Base-by-base conservation (phyloP, 2,888 invertebrate genomes). In the Ochropleura leucogaster region DNA sequence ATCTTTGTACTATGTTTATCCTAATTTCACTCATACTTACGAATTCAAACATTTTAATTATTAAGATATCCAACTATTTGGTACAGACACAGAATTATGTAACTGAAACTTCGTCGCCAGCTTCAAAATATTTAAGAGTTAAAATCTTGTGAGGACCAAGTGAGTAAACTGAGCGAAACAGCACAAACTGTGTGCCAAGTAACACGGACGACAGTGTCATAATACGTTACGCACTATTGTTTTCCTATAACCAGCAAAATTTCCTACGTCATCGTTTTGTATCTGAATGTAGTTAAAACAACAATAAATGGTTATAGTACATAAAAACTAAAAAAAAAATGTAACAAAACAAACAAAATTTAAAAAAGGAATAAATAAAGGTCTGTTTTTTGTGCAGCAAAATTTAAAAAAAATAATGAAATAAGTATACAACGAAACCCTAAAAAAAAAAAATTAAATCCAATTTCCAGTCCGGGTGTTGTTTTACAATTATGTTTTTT, bases 141-240 rank as follows among this genome's bases (percentile, higher is more conserved):
- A 68, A 68, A 75, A 60, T 62, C 47, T 62, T 42, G 16, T 5
- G 20, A 75, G 42, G 68, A 53, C 53, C 14, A 12, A 44, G 7
- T 7, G 30, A 55, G 4, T 55, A 62, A 74, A 74, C 53, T 68
- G 42, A 16, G 74, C 53, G 68, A 30, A 68, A 68, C 75, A 74
- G 16, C 16, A 68, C 16, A 8, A n/a, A 53, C 12, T n/a, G 42
- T 55, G 62, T 62, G 68, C 75, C 75, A 76, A 76, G 53, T 68
- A 53, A 75, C n/a, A 62, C 5, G 1, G 4, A n/a, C 30, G 14
- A 53, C n/a, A 74, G 75, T 68, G n/a, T 75, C 75, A n/a, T 75
- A 62, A 62, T 68, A n/a, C 42, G 62, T 68, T 40, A 62, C 53
- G 68, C 47, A 30, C 53, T 62, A 62, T 74, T 62, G 53, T 75